These are phyloP conservation scores for Podarcis lilfordi DNA, from an alignment of 2,797 vertebrate species.

Conservation along the genomic window DNA sequence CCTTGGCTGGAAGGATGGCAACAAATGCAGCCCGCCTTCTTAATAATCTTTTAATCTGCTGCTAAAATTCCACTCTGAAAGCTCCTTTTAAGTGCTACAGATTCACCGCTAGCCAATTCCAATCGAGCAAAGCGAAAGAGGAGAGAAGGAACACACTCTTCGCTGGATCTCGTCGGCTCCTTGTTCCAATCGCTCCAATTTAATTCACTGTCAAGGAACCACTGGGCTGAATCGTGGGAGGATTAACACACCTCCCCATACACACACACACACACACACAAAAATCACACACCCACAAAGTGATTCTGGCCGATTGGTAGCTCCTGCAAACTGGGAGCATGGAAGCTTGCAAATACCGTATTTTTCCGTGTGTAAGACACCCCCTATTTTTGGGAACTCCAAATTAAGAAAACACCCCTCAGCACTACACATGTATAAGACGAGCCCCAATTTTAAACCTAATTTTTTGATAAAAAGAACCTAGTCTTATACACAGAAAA, in stretches of 20 bases:
- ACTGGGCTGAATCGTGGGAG: background rate
- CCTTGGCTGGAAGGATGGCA: background rate
- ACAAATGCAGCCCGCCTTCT: background rate
- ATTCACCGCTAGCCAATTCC: background rate
- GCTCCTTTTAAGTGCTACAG: background rate
- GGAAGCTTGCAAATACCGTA: background rate
- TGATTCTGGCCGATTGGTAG: background rate
- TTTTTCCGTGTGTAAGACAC: too few relatives aligned
- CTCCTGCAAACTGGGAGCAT: background rate
- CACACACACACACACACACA: too few relatives aligned
- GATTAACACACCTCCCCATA: background rate
- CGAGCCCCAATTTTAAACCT: too few relatives aligned
- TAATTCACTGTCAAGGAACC: background rate
- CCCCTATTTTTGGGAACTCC: too few relatives aligned
- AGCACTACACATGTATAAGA: too few relatives aligned
- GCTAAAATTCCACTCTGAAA: background rate
- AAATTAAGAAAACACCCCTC: too few relatives aligned
- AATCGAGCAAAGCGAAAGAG: background rate
- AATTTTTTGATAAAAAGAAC: too few relatives aligned
- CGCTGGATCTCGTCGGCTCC: background rate
- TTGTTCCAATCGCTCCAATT: background rate
- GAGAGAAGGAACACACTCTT: background rate
- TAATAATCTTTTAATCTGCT: constrained; percentile 28
- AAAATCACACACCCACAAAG: background rate
- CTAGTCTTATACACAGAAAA: too few relatives aligned